Conservation (phyloP, 1,140 invertebrate species). For the Procambarus virginalis region DNA sequence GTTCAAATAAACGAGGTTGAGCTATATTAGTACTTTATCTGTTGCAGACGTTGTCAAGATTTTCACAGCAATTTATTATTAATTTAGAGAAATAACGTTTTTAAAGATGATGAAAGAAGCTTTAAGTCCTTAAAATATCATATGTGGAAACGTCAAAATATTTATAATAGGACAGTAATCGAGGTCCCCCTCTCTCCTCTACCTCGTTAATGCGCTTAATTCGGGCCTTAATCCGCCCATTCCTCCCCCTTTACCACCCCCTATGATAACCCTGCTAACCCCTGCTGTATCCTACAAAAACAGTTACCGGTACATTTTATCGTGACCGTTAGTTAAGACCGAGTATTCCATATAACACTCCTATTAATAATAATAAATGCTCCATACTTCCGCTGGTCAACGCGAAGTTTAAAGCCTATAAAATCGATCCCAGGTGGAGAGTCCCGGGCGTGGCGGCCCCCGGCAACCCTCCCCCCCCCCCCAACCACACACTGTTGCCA, state of each 20-base stretch:
- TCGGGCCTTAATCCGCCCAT: not conserved
- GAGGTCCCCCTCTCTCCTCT: not conserved
- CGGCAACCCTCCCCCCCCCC: constrained; percentile 3
- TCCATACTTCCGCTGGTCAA: not conserved
- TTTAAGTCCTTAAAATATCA: too few relatives aligned
- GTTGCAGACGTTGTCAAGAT: not conserved
- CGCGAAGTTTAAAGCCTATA: constrained; percentile 50
- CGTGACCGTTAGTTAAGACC: not conserved
- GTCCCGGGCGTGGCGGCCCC: not conserved
- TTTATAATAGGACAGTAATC: not conserved
- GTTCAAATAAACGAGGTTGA: constrained; percentile 34
- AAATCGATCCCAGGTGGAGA: constrained; percentile 52
- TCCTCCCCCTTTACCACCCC: not conserved
- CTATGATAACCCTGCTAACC: not conserved
- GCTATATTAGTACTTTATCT: not conserved
- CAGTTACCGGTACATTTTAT: not conserved
- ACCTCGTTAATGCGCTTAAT: constrained; percentile 47
- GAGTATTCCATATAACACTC: not conserved
- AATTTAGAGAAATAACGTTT: too few relatives aligned
- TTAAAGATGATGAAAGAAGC: too few relatives aligned
- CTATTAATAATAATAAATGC: not conserved
- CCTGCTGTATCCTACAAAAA: not conserved
- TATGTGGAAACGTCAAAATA: too few relatives aligned
- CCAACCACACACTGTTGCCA: not conserved
- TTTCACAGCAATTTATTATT: too few relatives aligned